A percentile compares a stretch with the other conserved stretches of the same genome.
These are phyloP conservation scores for Pseudois nayaur DNA, from an alignment of 2,113 vertebrate genomes.

Conservation along the genomic window DNA sequence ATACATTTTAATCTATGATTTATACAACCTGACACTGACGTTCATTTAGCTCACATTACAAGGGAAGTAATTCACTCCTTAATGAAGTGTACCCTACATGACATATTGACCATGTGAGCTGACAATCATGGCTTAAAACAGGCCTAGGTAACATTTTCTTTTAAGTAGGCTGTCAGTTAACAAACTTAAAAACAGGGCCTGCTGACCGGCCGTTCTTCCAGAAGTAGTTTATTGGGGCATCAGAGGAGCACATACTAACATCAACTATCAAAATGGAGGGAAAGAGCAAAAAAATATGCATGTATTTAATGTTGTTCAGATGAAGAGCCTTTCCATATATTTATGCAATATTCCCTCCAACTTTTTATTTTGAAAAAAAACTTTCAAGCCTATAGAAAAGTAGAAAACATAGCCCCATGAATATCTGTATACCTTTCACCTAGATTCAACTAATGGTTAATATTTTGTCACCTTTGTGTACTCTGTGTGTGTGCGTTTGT, in stretches of 20 bases:
- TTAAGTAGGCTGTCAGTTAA: conserved; percentile 74
- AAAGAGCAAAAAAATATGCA: neutral
- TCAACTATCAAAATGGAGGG: conserved; percentile 19
- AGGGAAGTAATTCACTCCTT: conserved; percentile 77
- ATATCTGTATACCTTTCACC: neutral
- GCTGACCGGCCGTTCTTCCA: conserved; percentile 41
- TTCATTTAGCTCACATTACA: conserved; percentile 80
- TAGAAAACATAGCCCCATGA: neutral
- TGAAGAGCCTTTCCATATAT: neutral
- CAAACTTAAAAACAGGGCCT: conserved; percentile 71
- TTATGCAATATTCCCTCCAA: neutral
- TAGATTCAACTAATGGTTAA: neutral
- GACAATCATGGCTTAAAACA: conserved; percentile 73
- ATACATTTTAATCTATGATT: conserved; percentile 75
- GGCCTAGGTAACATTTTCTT: conserved; percentile 72
- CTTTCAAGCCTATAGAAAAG: neutral
- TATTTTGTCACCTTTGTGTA: neutral
- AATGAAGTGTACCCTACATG: conserved; percentile 77
- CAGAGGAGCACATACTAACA: conserved; percentile 35
- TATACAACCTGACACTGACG: conserved; percentile 69
- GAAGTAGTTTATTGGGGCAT: conserved; percentile 27
- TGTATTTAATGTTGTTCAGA: neutral
- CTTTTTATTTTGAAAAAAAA: conserved; percentile 1
- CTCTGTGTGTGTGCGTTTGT: neutral
- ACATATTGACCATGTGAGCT: conserved; percentile 76